A percentile compares a stretch with the other conserved stretches of the same genome.
These are phyloP conservation scores for Halcyon leucocephala DNA, from an alignment of 2,797 vertebrate species.

Conservation along the genomic window DNA sequence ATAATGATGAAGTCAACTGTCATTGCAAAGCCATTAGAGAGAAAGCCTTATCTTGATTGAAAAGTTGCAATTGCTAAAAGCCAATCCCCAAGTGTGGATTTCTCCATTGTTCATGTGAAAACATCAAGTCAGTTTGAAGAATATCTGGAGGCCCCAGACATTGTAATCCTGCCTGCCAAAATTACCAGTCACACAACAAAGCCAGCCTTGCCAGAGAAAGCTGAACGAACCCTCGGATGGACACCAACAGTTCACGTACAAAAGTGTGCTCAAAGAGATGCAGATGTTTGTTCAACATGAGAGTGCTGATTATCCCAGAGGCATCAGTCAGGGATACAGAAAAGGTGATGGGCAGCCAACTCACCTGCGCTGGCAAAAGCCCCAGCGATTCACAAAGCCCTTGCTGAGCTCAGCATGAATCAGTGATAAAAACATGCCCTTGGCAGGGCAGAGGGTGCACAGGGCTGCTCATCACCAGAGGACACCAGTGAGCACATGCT, in stretches of 20 bases:
- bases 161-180: background rate
- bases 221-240: accelerated
- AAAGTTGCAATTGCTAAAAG: background rate
- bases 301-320: background rate
- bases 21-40: background rate
- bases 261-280: background rate
- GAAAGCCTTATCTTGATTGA: slow-evolving; percentile 15
- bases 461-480: background rate
- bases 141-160: background rate
- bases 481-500: accelerated
- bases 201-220: background rate
- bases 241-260: background rate
- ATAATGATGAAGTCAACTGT: background rate
- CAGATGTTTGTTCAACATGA: background rate
- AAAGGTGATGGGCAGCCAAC: accelerated
- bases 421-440: background rate
- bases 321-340: background rate
- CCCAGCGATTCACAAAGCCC: background rate
- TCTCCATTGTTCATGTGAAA: background rate
- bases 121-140: background rate
- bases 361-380: background rate
- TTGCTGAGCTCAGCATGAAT: background rate
- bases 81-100: background rate
- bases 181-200: background rate
- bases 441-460: background rate